Evolutionary conservation across 2,113 vertebrate species (phyloP), one percentile per base, ranked within the genome.

Genomic region (Saimiri boliviensis): DNA sequence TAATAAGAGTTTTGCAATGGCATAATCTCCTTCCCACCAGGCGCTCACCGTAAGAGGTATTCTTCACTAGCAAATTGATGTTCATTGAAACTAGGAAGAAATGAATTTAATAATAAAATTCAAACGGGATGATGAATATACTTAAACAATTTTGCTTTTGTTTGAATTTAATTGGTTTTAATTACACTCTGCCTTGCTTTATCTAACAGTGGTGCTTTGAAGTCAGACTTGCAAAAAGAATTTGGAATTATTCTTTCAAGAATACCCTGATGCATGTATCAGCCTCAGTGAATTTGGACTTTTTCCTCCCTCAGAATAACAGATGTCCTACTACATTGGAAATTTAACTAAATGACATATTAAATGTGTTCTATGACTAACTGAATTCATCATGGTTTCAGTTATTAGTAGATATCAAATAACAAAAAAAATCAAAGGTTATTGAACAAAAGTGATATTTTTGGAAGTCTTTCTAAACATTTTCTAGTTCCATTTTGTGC

Each of bases 91-190:
- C 89, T 84, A 92, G 16, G 32, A 17, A 82, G 40, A 80, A 58
- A 88, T 81, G 21, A 83, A 91, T 56, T 91, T 20, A 94, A 74
- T 49, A 82, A 58, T 89, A 71, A 77, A 6, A 94, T 91, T 95
- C 30, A 92, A 73, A 70, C 11, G 25, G 40, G 47, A 47, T 92
- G 71, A 82, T 89, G 47, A 96, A 68, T 70, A 95, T 63, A 85
- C 82, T 97, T 96, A 86, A 97, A 56, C 30, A 49, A 16, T 84
- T 86, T 94, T 89, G 5, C 88, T 77, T 95, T 85, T 96, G 84
- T 97, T 90, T 92, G 63, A 93, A 94, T 83, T 91, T 96, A 96
- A 91, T 92, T 93, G 63, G 54, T 82, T 60, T 86, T 95, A 95
- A 97, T 95, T 98, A 70, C 3, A 89, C n/a, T 93, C 3, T 86